Conservation (phyloP, 2,113 vertebrate species). For the Anguilla japonica region DNA sequence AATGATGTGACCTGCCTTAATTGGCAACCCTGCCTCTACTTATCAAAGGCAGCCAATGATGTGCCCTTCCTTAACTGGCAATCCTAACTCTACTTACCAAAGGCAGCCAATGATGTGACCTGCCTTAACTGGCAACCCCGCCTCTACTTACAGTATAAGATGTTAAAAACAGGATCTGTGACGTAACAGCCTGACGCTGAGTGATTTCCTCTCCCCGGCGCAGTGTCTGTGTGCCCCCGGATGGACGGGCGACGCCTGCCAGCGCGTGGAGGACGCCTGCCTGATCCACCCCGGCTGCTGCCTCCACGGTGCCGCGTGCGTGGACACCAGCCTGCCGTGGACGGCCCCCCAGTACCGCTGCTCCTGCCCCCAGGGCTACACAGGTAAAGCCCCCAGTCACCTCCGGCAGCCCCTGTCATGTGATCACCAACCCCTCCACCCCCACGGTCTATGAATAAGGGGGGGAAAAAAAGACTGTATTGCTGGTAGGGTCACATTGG, state of each 20-base stretch:
- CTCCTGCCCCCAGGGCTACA: slow-evolving; percentile 63
- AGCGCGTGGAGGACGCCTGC: slow-evolving; percentile 68
- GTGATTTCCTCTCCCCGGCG: slow-evolving; percentile 7
- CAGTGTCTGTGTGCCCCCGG: slow-evolving; percentile 74
- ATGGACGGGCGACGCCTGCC: slow-evolving; percentile 72
- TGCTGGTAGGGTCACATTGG: too few species aligned
- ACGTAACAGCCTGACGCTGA: too few species aligned
- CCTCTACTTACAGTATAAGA: background rate
- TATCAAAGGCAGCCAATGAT: too few species aligned
- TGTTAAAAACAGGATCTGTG: background rate
- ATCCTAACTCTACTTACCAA: too few species aligned
- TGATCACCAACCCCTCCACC: too few species aligned
- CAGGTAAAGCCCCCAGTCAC: slow-evolving; percentile 61
- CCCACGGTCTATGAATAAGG: background rate
- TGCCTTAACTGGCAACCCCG: too few species aligned
- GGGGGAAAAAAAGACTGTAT: too few species aligned
- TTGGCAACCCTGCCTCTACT: too few species aligned
- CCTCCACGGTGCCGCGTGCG: slow-evolving; percentile 66
- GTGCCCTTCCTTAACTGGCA: too few species aligned
- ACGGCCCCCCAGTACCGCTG: slow-evolving; percentile 62
- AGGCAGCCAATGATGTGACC: too few species aligned
- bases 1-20: too few species aligned
- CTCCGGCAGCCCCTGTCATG: background rate
- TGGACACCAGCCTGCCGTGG: slow-evolving; percentile 61
- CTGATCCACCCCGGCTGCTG: slow-evolving; percentile 65